A percentile compares a stretch with the other conserved stretches of the same genome.
These are phyloP conservation scores for Phycodurus eques DNA, from an alignment of 2,113 vertebrate species.

Conservation along the genomic window DNA sequence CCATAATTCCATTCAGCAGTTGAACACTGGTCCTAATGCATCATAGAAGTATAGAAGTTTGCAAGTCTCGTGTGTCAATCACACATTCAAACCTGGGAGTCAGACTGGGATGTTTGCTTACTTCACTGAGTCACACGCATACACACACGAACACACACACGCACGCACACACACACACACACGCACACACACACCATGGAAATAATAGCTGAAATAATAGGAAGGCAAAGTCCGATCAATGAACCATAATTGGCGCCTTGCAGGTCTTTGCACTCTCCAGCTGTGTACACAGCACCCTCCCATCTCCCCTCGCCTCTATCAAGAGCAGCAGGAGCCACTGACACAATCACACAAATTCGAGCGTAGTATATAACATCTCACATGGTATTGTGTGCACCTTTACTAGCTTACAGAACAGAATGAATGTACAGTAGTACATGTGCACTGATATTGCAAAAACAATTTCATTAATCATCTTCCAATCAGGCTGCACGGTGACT, in stretches of 20 bases:
- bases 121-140: background rate
- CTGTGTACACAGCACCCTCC: background rate
- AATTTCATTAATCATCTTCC: conserved; percentile 27
- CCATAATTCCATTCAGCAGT: background rate
- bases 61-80: background rate
- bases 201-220: conserved; percentile 3
- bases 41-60: background rate
- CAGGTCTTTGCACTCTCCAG: conserved; percentile 8
- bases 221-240: conserved; percentile 7
- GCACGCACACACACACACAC: background rate
- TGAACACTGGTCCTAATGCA: background rate
- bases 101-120: background rate
- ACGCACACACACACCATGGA: background rate
- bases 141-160: background rate
- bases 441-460: background rate
- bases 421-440: background rate
- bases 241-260: conserved; percentile 4
- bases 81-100: background rate
- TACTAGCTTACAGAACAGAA: background rate
- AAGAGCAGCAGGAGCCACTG: background rate
- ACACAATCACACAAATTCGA: background rate
- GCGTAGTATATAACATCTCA: background rate
- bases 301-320: background rate
- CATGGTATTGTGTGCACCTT: background rate
- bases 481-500: conserved; percentile 10